Base-by-base conservation (phyloP, 2,797 vertebrate species). In the Labeo calbasu region DNA sequence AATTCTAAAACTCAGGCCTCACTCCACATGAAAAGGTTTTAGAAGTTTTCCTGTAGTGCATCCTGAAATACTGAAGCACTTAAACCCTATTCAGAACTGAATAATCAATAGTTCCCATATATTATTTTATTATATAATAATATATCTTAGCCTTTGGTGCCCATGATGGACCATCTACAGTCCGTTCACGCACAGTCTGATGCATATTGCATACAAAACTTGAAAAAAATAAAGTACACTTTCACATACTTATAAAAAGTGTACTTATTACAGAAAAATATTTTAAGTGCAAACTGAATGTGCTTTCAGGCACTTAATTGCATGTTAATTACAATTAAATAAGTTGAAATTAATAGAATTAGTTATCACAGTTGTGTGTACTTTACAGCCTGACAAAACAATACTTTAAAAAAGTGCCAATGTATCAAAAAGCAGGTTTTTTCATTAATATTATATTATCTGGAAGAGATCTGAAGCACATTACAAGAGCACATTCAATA, bases 21-120 rank as follows among this genome's bases (percentile, higher is more conserved):
- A 36, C 21, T 66, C 48, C 32, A 53, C 48, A 76, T 32, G 23
- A 55, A 69, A 40, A 32, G 63, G 50, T 63, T 69, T 77, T 57
- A 55, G 50, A 68, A 19, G 70, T 23, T 51, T 73, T 46, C 25
- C 11, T 59, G 40, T 10, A 11, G 12, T 23, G 63, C 21, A 79
- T 75, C 40, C 14, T 65, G 57, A 72, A 73, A 50, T 19, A 48
- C 21, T 71, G 10, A 72, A 5, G 9, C 3, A 9, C 40, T 57
- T 55, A 12, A 48, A 17, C 28, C 66, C 50, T 14, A 63, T 73
- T 82, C 28, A 73, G 13, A 63, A 65, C 9, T 48, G 14, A 72
- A 57, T 32, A 36, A 72, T 72, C n/a, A 70, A 46, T 68, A 25
- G 23, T 1, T 46, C 59, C 59, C 7, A 5, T 57, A 2, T 46